Base-by-base conservation (phyloP, 2,113 vertebrate species). In the Oryzias celebensis region DNA sequence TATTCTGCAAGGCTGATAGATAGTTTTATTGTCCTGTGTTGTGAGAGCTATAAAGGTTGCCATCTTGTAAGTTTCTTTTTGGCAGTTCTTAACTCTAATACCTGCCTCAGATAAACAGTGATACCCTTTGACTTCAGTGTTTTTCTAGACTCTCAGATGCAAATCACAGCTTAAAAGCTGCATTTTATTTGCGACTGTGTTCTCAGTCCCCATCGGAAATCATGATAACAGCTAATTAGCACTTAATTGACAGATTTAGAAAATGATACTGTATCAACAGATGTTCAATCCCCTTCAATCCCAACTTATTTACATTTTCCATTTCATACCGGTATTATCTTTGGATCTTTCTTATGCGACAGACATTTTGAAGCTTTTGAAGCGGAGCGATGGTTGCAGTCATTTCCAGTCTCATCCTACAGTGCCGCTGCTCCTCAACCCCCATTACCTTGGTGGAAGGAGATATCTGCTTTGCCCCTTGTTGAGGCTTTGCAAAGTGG, bases 31-130 rank as follows among this genome's bases (percentile, higher is more conserved):
- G 75, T 76, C 84, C 69, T 65, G 73, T 63, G 56, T 63, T 53
- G 68, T 73, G 77, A 71, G 73, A 62, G 56, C 52, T 58, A 69
- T 53, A 24, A 58, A 13, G 17, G 68, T 74, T 74, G 68, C 70
- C 56, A 60, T 74, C 62, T 52, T 68, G 7, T 36, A 36, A 7
- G 31, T 36, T 36, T 36, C 31, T 36, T 2, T 36, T 8, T 8
- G 31, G 8, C 1, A 28, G 7, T 36, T 36, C 8, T 41, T 47
- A 64, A 71, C 56, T 28, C 64, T 65, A 60, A 58, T 44, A 73
- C 75, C 1, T 73, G 62, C 85, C 83, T 83, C 85, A 78, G 80
- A 79, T 83, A 82, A 82, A 77, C 73, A 75, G 60, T 44, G 45
- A 65, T 77, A 78, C 56, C 18, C 66, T 75, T 69, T 80, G 71